A percentile compares a stretch with the other conserved stretches of the same genome.
phyloP scores from a whole-genome alignment of 2,113 vertebrate genomes.

The Python bivittatus region DNA sequence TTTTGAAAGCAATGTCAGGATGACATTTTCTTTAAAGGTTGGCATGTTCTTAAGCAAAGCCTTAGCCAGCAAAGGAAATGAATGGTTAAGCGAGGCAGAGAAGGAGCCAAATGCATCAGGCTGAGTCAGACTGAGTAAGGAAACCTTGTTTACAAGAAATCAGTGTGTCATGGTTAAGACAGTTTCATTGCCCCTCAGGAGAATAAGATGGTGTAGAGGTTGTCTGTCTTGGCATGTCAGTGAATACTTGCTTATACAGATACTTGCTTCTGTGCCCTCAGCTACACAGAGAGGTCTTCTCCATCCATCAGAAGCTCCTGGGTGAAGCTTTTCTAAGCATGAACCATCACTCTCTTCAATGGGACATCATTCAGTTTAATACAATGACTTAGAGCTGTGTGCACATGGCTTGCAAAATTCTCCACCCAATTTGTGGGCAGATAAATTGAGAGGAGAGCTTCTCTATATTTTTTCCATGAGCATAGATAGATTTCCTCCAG shows the following conservation, averaged over 20 bases:
- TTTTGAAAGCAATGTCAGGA: neutral
- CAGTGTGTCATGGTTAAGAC: neutral
- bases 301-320: neutral
- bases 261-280: neutral
- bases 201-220: neutral
- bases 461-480: no score
- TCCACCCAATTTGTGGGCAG: no score
- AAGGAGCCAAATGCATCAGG: neutral
- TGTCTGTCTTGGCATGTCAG: neutral
- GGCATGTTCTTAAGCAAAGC: neutral
- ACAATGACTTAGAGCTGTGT: no score
- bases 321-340: neutral
- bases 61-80: neutral
- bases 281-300: neutral
- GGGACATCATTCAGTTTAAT: neutral
- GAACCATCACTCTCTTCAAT: neutral
- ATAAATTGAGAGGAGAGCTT: no score
- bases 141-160: neutral
- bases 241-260: no score
- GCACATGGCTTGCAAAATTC: no score
- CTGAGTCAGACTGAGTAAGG: neutral
- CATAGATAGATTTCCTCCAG: no score
- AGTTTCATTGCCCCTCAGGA: neutral
- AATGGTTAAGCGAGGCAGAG: neutral
- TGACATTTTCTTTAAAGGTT: slow-evolving; percentile 22